Base-by-base conservation (phyloP, 2,888 invertebrate genomes). In the Muscina levida region DNA sequence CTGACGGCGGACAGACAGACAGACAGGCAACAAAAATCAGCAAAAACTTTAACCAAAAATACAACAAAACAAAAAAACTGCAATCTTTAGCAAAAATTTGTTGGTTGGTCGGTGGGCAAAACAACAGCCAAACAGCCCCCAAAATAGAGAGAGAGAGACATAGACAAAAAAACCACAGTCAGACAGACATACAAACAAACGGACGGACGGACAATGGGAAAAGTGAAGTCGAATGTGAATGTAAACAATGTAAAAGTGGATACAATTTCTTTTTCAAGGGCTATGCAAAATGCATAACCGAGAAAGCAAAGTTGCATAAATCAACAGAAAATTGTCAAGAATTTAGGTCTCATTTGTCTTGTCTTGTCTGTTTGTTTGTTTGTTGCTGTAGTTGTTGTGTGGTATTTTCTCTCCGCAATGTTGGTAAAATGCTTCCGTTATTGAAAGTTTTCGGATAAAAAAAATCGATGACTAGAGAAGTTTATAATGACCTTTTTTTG, bases 181-280 rank as follows among this genome's bases (percentile, higher is more conserved):
- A 3, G 26, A 53, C 13, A 26, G 39, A 51, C n/a, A n/a, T n/a
- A n/a, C n/a, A n/a, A n/a, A n/a, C n/a, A n/a, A n/a, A n/a, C 39
- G n/a, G 57, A 31, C 57, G 37, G 57, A 59, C 59, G 19, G 59
- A 59, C 59, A 57, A 56, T 53, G 53, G 56, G 56, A 72, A 71
- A 68, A 68, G 37, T 68, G 68, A 48, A 53, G 68, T 42, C 31
- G 51, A 68, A 68, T 51, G 51, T 67, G 19, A 53, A 19, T 66
- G 70, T 78, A 70, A 70, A 79, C 65, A 79, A 44, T 72, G 57
- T 65, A 75, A 79, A 79, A 68, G 72, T 75, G 72, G 76, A 76
- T 79, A 68, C 59, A 79, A 75, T 79, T 79, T 75, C 75, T 79
- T 75, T 62, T 79, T 79, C 79, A 79, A 79, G 79, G 79, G 72